phyloP scores from a whole-genome alignment of 2,113 vertebrate species.

The Rynchops niger region DNA sequence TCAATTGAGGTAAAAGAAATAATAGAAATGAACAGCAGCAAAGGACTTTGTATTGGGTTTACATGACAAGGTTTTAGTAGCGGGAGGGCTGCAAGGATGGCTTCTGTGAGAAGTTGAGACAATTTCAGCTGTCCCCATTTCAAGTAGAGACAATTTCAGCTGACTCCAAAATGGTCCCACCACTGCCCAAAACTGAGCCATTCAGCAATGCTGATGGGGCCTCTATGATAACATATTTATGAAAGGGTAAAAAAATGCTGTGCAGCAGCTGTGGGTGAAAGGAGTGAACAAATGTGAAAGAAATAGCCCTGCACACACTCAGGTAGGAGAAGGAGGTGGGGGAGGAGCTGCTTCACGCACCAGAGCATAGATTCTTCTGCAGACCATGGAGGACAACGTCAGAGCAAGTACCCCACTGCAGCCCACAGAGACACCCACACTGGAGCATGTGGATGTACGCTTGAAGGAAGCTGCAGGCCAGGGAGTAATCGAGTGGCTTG shows the following conservation, averaged over 20 bases:
- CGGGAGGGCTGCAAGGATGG: accelerated
- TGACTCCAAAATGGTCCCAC: not conserved
- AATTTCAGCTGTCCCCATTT: not conserved
- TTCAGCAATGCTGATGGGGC: accelerated
- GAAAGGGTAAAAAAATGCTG: not conserved
- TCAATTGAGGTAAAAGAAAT: not conserved
- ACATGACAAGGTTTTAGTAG: accelerated
- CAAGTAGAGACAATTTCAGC: not conserved
- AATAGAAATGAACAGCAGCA: not conserved
- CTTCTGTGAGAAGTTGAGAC: not conserved
- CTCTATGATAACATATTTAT: not conserved
- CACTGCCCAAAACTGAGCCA: not conserved
- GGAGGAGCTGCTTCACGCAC: not conserved
- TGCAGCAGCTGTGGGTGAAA: not conserved
- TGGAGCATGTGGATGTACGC: not conserved
- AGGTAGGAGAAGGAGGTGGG: not conserved
- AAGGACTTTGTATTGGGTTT: not conserved
- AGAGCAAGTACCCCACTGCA: not conserved
- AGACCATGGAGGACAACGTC: not conserved
- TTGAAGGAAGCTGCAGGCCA: not conserved
- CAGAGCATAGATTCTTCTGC: not conserved
- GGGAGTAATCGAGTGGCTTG: not conserved
- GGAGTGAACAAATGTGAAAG: not conserved
- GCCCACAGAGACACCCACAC: not conserved
- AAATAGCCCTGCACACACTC: not conserved